phyloP scores from a whole-genome alignment of 2,113 vertebrate genomes.

The Phalacrocorax aristotelis region DNA sequence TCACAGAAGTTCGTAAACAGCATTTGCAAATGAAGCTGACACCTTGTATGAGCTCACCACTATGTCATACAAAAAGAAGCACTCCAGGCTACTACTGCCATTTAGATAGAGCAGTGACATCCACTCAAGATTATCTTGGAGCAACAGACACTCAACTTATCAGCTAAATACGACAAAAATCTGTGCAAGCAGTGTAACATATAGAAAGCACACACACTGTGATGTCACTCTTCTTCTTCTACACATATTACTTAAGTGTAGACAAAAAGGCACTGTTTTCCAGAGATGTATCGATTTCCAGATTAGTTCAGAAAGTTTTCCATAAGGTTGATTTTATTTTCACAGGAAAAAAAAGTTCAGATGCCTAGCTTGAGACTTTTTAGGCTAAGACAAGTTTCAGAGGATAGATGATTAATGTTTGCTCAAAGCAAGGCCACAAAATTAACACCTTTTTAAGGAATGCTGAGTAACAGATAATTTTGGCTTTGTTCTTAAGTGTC shows the following conservation, averaged over 20 bases:
- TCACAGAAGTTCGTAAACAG: not conserved
- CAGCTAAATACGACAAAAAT: not conserved
- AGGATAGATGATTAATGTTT: not conserved
- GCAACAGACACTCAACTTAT: not conserved
- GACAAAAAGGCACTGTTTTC: not conserved
- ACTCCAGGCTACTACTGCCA: not conserved
- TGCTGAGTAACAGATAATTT: not conserved
- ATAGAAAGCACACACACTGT: not conserved
- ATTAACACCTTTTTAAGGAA: not conserved
- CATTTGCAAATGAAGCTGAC: not conserved
- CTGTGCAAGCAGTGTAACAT: not conserved
- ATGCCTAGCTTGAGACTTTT: not conserved
- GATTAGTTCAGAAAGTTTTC: not conserved
- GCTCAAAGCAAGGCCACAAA: not conserved
- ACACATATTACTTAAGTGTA: not conserved
- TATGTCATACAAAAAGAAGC: not conserved
- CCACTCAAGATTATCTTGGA: not conserved
- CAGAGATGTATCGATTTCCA: not conserved
- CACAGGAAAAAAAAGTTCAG: fast-evolving
- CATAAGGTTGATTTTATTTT: not conserved
- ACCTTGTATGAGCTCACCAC: not conserved
- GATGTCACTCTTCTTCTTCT: not conserved
- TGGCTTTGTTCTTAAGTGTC: not conserved
- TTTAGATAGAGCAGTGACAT: not conserved
- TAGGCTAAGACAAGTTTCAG: not conserved